A percentile compares a stretch with the other conserved stretches of the same genome.
Evolutionary conservation across 2,797 vertebrate species (phyloP).

Genomic region (Gallinago solitaria): DNA sequence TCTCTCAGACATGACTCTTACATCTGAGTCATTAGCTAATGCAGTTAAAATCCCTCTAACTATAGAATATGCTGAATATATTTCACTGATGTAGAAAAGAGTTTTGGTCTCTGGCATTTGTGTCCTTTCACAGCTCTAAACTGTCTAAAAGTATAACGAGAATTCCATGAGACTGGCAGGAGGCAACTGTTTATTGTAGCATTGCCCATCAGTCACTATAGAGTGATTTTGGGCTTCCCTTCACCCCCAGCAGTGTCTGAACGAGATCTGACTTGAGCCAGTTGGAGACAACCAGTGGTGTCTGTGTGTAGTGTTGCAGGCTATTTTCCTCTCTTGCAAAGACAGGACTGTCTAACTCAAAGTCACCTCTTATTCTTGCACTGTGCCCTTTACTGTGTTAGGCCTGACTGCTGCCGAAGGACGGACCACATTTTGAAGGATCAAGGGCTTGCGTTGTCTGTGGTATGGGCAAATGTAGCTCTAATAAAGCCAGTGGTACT

Average conservation of each 20-base stretch:
- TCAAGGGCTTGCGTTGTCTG: rapidly evolving
- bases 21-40: background rate
- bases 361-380: background rate
- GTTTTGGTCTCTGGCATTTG: background rate
- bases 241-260: background rate
- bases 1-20: background rate
- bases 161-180: background rate
- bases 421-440: background rate
- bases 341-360: background rate
- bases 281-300: background rate
- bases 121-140: background rate
- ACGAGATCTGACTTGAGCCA: background rate
- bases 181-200: background rate
- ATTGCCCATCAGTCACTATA: background rate
- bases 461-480: background rate
- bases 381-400: background rate
- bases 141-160: background rate
- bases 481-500: background rate
- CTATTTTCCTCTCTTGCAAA: background rate
- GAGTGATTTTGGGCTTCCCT: background rate
- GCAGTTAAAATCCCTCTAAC: background rate
- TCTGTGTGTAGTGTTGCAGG: background rate
- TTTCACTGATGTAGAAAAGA: background rate
- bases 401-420: background rate
- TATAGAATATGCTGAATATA: background rate